Conservation (phyloP, 2,797 vertebrate genomes). For the Falco novaeseelandiae region DNA sequence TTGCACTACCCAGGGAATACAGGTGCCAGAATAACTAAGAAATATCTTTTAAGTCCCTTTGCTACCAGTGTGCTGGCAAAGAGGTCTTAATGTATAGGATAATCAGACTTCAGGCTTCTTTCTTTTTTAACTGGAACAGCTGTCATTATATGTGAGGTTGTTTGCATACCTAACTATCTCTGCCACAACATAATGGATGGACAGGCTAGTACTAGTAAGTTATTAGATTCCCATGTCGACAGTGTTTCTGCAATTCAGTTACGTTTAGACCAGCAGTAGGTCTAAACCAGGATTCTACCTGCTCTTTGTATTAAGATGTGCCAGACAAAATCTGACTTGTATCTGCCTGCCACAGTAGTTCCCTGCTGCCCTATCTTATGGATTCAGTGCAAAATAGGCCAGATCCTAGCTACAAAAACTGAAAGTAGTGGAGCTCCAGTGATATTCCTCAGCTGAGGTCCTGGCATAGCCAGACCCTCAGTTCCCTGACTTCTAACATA, state of each 20-base stretch:
- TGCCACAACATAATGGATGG: background rate
- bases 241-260: background rate
- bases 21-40: background rate
- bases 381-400: background rate
- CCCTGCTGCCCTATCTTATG: background rate
- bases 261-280: background rate
- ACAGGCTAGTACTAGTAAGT: background rate
- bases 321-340: background rate
- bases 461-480: background rate
- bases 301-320: background rate
- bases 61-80: background rate
- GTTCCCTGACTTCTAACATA: background rate
- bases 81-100: background rate
- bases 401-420: background rate
- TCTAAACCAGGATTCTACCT: background rate
- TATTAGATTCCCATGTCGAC: background rate
- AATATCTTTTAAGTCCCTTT: background rate
- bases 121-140: background rate
- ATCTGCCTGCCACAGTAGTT: background rate
- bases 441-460: background rate
- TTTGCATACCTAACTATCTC: background rate
- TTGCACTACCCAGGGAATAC: background rate
- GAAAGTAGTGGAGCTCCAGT: background rate
- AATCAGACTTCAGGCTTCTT: background rate
- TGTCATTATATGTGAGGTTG: background rate